Evolutionary conservation across 2,888 invertebrate species (phyloP), one percentile per base, ranked within the genome.

Genomic region (Tribolium freemani): DNA sequence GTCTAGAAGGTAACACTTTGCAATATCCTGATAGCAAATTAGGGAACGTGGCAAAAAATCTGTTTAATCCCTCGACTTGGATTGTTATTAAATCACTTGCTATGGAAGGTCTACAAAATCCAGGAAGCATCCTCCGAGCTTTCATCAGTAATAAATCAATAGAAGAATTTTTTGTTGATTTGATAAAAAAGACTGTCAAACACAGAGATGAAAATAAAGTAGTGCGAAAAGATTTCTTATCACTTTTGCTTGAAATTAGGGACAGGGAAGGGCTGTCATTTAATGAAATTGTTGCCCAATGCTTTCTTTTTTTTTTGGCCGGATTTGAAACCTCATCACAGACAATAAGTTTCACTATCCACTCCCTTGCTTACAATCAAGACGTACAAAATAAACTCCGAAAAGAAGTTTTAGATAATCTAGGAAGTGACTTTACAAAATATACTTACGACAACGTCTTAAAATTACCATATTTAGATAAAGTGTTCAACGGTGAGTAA

Each of bases 311-410:
- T n/a, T 73, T 73, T 30, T 5, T 50, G 46, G 69, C 69, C 2
- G 72, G 69, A 2, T 73, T 46, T 31, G 72, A 73, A 30, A 69
- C 72, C n/a, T 53, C 69, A 20, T 51, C 69, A 8, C 30, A 66
- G 6, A 66, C 66, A 0, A 66, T 60, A 26, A 73, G 69, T 58
- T 58, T n/a, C 45, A 30, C 51, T 10, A 51, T 73, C 10, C 69
- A 73, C 16, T 51, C 69, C 30, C 51, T 69, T 20, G 64, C 69
- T 4, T 21, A 69, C 11, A 57, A 64, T 48, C 69, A 63, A 64
- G 50, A 72, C 0, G 2, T 69, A 20, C 68, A 72, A 48, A 46
- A 72, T 0, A 13, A 63, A 45, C 9, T 72, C 0, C 48, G 72
- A 9, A 30, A 51, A n/a, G 72, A 72, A 48, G 63, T 72, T 50